These are phyloP conservation scores for Monopterus albus DNA, from an alignment of 2,113 vertebrate species.

Conservation along the genomic window DNA sequence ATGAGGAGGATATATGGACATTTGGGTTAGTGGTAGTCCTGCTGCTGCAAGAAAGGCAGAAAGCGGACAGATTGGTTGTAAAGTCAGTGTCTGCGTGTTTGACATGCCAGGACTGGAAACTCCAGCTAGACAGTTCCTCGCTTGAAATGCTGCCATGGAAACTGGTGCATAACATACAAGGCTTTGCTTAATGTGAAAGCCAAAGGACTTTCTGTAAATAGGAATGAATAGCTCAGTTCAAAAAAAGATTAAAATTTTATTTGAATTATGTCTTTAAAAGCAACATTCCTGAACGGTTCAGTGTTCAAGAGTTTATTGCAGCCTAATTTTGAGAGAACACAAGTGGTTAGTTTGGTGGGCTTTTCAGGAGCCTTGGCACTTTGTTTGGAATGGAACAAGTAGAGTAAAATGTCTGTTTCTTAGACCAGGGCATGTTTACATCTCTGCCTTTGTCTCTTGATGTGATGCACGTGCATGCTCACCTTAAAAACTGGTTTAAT, in stretches of 20 bases:
- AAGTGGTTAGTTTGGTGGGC: background rate
- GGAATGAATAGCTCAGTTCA: background rate
- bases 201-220: background rate
- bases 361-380: background rate
- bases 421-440: accelerated
- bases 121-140: constrained; percentile 49
- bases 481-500: background rate
- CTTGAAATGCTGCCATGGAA: constrained; percentile 26
- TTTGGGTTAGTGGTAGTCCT: constrained; percentile 11
- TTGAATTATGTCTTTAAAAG: background rate
- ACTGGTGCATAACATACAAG: constrained; percentile 1
- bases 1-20: constrained; percentile 6
- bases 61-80: constrained; percentile 41
- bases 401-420: background rate
- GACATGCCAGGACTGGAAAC: constrained; percentile 49
- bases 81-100: constrained; percentile 34
- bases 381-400: background rate
- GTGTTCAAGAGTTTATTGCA: too few relatives aligned
- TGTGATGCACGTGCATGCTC: background rate
- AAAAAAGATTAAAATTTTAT: background rate
- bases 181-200: background rate
- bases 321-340: background rate
- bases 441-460: too few relatives aligned
- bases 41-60: constrained; percentile 30
- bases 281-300: background rate